Base-by-base conservation (phyloP, 2,113 vertebrate genomes). In the Apeltes quadracus region DNA sequence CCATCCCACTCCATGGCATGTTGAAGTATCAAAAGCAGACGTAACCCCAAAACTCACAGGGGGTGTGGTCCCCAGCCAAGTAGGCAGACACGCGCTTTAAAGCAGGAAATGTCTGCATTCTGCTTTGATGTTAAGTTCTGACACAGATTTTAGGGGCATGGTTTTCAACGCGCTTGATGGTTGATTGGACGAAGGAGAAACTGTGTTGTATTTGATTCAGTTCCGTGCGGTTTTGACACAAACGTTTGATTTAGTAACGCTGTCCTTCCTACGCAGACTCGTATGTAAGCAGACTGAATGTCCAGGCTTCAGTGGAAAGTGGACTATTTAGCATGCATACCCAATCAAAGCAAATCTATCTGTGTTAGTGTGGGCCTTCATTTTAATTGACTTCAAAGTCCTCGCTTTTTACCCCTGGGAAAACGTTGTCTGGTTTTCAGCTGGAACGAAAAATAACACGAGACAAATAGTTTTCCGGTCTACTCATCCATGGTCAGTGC, bases 1-100 rank as follows among this genome's bases (percentile, higher is more conserved):
- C 85, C 53, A 46, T 75, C 68, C 74, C 29, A 5, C 79, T 87
- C 67, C 38, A 63, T 36, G 56, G 70, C 65, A 87, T 75, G 76
- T 86, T 89, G 72, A 79, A 90, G 87, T 87, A 85, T 90, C 85
- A 88, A 91, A 84, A 81, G 54, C 74, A 67, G 66, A 72, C 66
- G 68, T 76, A 68, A 79, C 66, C 77, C 61, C 63, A 86, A 29
- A 82, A 83, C 71, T 86, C 72, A 65, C 80, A 67, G 85, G 89
- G 90, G 86, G 84, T 67, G 67, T 59, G 71, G 75, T 80, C 84
- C 84, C 86, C 81, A 81, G 82, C 86, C 81, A 72, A 65, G 66
- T 62, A 54, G 70, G 27, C 55, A 22, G 41, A 59, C 64, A 67
- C 69, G 68, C 38, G 27, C 59, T 68, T n/a, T 75, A 74, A 77